Conservation (phyloP, 1,140 invertebrate species). For the Diorhabda carinulata region DNA sequence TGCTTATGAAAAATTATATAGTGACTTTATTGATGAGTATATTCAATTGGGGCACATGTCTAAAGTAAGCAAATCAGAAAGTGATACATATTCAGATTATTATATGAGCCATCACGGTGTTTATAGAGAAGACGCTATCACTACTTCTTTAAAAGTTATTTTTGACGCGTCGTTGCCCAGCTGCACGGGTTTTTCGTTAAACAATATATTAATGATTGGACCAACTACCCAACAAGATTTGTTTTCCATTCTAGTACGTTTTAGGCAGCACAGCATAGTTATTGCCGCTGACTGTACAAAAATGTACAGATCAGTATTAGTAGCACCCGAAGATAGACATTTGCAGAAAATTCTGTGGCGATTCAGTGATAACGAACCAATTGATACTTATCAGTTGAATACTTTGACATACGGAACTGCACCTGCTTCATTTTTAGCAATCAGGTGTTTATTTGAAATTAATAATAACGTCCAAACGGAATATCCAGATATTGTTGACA, state of each 20-base stretch:
- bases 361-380: conserved; percentile 16
- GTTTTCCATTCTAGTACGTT: conserved; percentile 32
- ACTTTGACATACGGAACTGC: conserved; percentile 42
- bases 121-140: conserved; percentile 28
- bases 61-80: background rate
- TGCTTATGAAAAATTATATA: conserved; percentile 28
- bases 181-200: conserved; percentile 31
- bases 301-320: conserved; percentile 50
- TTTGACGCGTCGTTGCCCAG: conserved; percentile 29
- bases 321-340: conserved; percentile 34
- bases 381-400: conserved; percentile 37
- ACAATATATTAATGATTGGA: conserved; percentile 28
- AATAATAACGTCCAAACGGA: background rate
- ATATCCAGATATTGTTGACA: background rate
- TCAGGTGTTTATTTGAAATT: background rate
- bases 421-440: background rate
- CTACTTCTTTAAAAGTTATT: conserved; percentile 16
- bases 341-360: conserved; percentile 8
- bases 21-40: conserved; percentile 41
- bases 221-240: conserved; percentile 37
- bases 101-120: conserved; percentile 36
- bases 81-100: conserved; percentile 5
- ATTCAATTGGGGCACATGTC: conserved; percentile 35
- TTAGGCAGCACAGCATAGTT: conserved; percentile 24
- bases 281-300: conserved; percentile 45